These are phyloP conservation scores for Panthera leo DNA, from an alignment of 2,113 vertebrate genomes.

Conservation along the genomic window DNA sequence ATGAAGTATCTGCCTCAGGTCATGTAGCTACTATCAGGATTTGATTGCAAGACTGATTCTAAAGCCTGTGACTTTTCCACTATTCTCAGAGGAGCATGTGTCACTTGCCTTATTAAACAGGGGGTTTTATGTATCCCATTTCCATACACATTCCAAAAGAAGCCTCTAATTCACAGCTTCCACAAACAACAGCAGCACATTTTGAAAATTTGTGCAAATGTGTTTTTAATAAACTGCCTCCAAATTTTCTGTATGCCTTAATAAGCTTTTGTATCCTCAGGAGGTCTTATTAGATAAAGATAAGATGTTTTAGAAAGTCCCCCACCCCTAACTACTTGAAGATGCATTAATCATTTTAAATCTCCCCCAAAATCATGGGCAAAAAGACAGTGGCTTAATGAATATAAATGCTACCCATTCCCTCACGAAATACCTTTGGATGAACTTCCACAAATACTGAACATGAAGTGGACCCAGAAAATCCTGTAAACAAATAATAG, in stretches of 20 bases:
- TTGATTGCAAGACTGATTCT: background rate
- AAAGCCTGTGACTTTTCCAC: background rate
- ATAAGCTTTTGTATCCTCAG: slow-evolving; percentile 75
- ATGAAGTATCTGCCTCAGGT: background rate
- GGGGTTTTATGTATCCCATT: background rate
- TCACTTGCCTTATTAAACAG: background rate
- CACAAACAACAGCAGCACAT: slow-evolving; percentile 58
- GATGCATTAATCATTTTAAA: slow-evolving; percentile 82
- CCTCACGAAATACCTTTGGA: slow-evolving; percentile 72
- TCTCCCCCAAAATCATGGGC: slow-evolving; percentile 71
- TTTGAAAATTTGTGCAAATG: slow-evolving; percentile 71
- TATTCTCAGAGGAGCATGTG: background rate
- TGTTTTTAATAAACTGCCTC: slow-evolving; percentile 79
- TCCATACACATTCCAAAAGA: background rate
- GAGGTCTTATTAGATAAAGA: slow-evolving; percentile 80
- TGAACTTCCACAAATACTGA: slow-evolving; percentile 78
- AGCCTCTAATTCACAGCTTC: slow-evolving; percentile 35
- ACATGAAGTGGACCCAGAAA: slow-evolving; percentile 66
- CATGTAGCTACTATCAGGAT: background rate
- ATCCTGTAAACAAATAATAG: slow-evolving; percentile 73
- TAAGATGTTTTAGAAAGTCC: slow-evolving; percentile 80
- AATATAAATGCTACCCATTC: slow-evolving; percentile 78
- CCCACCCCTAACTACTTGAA: slow-evolving; percentile 76
- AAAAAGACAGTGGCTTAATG: slow-evolving; percentile 77
- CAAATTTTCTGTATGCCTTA: slow-evolving; percentile 74